phyloP scores from a whole-genome alignment of 2,888 invertebrate species.

The Acanthopleura granulata region DNA sequence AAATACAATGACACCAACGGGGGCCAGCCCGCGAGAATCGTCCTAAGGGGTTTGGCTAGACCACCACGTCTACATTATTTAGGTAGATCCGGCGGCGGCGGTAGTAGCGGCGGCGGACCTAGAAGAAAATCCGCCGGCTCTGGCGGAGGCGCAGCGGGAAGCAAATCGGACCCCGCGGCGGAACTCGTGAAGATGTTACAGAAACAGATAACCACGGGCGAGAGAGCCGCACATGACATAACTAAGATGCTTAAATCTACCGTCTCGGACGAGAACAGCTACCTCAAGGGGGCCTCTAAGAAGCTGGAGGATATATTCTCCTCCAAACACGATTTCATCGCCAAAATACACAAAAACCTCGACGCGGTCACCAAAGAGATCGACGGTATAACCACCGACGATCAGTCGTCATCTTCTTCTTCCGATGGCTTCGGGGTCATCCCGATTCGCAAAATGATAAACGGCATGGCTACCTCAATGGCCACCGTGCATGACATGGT shows the following conservation, averaged over 20 bases:
- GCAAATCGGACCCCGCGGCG: background rate
- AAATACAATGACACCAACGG: background rate
- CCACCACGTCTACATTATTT: background rate
- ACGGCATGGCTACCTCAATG: background rate
- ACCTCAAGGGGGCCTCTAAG: background rate
- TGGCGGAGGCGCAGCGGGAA: background rate
- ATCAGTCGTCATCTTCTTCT: background rate
- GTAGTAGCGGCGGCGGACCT: background rate
- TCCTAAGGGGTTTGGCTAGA: background rate
- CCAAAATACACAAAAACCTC: background rate
- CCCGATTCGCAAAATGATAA: background rate
- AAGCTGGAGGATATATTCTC: background rate
- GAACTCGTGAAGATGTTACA: background rate
- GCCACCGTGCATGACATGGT: background rate
- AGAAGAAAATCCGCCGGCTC: too few species aligned
- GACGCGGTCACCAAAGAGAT: conserved; percentile 1
- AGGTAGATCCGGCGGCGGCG: background rate
- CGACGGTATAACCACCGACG: background rate
- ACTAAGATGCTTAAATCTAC: background rate
- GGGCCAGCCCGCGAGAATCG: background rate
- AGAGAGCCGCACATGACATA: background rate
- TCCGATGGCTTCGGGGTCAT: background rate
- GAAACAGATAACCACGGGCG: background rate
- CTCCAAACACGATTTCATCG: conserved; percentile 1
- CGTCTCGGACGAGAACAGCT: background rate